These are phyloP conservation scores for Gobio gobio DNA, from an alignment of 2,113 vertebrate genomes.

Conservation along the genomic window DNA sequence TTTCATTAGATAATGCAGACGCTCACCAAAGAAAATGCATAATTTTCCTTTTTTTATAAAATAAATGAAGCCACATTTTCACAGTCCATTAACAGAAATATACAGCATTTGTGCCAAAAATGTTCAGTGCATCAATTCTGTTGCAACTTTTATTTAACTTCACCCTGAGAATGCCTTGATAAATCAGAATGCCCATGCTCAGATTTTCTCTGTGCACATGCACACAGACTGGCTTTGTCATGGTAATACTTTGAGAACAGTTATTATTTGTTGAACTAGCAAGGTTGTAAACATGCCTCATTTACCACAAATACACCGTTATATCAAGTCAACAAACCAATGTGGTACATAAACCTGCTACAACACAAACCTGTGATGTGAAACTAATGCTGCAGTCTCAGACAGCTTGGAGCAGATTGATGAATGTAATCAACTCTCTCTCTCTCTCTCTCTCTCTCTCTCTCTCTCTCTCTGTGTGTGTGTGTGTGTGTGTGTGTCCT, in stretches of 20 bases:
- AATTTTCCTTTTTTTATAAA: not conserved
- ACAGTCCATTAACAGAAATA: not conserved
- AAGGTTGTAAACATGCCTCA: conserved; percentile 6
- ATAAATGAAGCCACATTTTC: not conserved
- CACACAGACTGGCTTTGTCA: not conserved
- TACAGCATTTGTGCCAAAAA: not conserved
- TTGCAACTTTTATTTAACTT: not conserved
- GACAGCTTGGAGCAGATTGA: conserved; percentile 34
- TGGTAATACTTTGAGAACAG: not conserved
- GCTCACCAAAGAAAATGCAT: not conserved
- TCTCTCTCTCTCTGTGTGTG: not conserved
- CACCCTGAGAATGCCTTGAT: not conserved
- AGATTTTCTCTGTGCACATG: not conserved
- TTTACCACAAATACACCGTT: conserved; percentile 2
- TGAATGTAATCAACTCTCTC: conserved; percentile 27
- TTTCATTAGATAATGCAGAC: not conserved
- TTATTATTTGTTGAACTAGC: conserved; percentile 14
- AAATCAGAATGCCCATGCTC: not conserved
- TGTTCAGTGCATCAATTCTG: not conserved
- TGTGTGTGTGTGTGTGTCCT: not conserved
- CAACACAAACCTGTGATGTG: conserved; percentile 6
- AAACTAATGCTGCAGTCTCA: conserved; percentile 23
- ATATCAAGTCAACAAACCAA: not conserved
- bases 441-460: no score
- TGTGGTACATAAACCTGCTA: conserved; percentile 9